These are phyloP conservation scores for Carcharodon carcharias DNA, from an alignment of 2,797 vertebrate species.

Conservation along the genomic window DNA sequence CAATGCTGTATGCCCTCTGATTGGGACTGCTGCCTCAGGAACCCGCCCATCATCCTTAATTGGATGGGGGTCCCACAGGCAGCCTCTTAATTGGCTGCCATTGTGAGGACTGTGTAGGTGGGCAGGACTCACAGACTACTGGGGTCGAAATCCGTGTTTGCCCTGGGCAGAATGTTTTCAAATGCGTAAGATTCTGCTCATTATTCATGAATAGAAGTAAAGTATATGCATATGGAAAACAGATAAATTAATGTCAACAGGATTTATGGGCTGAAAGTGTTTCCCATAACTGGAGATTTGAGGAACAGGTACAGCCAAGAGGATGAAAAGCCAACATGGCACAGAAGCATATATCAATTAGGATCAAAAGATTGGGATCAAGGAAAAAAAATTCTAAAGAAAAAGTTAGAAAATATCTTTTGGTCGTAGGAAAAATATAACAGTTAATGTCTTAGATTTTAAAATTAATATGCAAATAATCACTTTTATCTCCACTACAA, in stretches of 20 bases:
- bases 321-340: neutral
- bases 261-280: neutral
- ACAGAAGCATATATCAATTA: neutral
- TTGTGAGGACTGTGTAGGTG: neutral
- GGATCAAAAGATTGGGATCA: neutral
- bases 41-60: neutral
- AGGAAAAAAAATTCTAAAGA: neutral
- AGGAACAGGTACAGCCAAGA: neutral
- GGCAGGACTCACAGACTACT: neutral
- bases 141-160: neutral
- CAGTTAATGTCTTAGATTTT: neutral
- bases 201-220: neutral
- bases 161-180: neutral
- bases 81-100: neutral
- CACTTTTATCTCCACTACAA: neutral
- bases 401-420: slow-evolving; percentile 7
- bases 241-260: neutral
- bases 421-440: neutral
- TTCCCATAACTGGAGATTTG: neutral
- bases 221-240: neutral
- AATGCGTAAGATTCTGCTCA: neutral
- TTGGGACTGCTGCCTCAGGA: neutral
- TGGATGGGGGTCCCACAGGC: neutral
- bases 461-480: neutral
- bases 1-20: too few relatives aligned